Evolutionary conservation across 2,888 invertebrate genomes (phyloP).

Genomic region (Tetrapedia diversipes): DNA sequence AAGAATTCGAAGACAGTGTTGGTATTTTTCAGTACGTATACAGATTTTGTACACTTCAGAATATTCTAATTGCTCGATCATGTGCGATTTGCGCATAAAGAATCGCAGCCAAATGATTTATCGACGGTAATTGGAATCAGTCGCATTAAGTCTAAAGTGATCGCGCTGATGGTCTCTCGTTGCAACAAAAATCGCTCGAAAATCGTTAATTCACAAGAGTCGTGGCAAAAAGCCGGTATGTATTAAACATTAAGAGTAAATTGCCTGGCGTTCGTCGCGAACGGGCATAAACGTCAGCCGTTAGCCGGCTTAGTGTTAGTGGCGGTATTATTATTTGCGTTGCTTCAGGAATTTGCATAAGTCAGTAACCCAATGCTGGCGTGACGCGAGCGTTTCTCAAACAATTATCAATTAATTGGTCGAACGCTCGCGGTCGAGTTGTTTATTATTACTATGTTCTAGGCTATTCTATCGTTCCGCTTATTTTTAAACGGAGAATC

Average conservation of each 20-base stretch:
- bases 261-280: neutral
- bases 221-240: neutral
- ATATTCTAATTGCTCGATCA: too few relatives aligned
- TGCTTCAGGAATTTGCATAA: slow-evolving; percentile 26
- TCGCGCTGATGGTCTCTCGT: too few relatives aligned
- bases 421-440: neutral
- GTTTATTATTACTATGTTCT: slow-evolving; percentile 1
- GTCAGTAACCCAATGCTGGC: slow-evolving; percentile 36
- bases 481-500: neutral
- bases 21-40: too few relatives aligned
- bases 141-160: too few relatives aligned
- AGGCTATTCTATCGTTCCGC: neutral
- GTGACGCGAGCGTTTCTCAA: slow-evolving; percentile 30
- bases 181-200: too few relatives aligned
- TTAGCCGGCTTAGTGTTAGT: neutral
- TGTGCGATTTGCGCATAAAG: too few relatives aligned
- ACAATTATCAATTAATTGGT: slow-evolving; percentile 21
- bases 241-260: neutral
- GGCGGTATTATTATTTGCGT: slow-evolving; percentile 21
- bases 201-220: too few relatives aligned
- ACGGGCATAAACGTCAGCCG: neutral
- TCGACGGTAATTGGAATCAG: too few relatives aligned
- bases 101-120: too few relatives aligned
- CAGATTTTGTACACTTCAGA: too few relatives aligned
- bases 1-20: too few relatives aligned